A percentile compares a stretch with the other conserved stretches of the same genome.
Evolutionary conservation across 2,888 invertebrate genomes (phyloP).

Genomic region (Dendrolimus houi): DNA sequence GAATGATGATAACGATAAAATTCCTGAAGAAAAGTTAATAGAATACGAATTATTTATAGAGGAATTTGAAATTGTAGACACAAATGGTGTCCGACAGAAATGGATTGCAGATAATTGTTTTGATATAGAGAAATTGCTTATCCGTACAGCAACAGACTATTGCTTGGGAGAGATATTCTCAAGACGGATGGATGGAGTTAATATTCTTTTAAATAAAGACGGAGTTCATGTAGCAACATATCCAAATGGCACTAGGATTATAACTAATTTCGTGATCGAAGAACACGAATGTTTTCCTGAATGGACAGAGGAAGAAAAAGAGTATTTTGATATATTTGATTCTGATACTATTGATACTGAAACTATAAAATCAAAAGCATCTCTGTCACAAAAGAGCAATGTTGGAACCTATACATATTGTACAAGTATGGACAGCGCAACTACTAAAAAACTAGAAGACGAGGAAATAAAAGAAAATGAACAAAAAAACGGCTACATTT

Average conservation of each 20-base stretch:
- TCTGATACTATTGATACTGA: constrained; percentile 25
- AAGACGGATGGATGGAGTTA: constrained; percentile 59
- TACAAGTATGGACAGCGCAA: constrained; percentile 20
- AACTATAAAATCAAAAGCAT: constrained; percentile 27
- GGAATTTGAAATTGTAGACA: constrained; percentile 51
- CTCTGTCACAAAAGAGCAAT: constrained; percentile 36
- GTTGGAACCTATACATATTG: constrained; percentile 12
- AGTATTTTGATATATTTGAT: constrained; percentile 35
- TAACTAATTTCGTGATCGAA: constrained; percentile 41
- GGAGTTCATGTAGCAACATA: constrained; percentile 54
- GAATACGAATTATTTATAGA: constrained; percentile 44
- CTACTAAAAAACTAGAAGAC: constrained; percentile 27
- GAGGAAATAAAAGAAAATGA: constrained; percentile 21
- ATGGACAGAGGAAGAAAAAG: constrained; percentile 53
- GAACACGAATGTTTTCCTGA: constrained; percentile 55
- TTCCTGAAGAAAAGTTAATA: constrained; percentile 14
- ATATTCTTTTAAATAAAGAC: constrained; percentile 51
- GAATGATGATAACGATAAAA: constrained; percentile 19
- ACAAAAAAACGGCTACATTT: constrained; percentile 49
- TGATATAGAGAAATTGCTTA: constrained; percentile 44
- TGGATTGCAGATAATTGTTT: constrained; percentile 33
- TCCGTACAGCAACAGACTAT: constrained; percentile 60
- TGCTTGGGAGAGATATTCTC: constrained; percentile 57
- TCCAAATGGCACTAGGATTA: constrained; percentile 56
- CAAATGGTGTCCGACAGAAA: constrained; percentile 43